Conservation (phyloP, 1,140 invertebrate species). For the Aradophagus sp. region DNA sequence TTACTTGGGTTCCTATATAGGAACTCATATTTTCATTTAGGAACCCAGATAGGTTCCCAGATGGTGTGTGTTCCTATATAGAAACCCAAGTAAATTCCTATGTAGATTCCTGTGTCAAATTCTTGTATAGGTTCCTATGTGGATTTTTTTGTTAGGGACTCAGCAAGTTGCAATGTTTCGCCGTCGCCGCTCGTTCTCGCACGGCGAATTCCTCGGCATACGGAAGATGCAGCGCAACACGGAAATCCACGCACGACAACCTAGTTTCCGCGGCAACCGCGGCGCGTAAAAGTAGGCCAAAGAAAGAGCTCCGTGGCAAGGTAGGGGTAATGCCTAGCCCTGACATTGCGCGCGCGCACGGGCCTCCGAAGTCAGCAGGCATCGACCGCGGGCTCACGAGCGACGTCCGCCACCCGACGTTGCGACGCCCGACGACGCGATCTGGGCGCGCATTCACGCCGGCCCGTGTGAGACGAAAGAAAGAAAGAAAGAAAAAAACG, state of each 20-base stretch:
- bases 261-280: constrained; percentile 45
- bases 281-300: constrained; percentile 63
- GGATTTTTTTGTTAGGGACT: no score
- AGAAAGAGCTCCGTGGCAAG: constrained; percentile 60
- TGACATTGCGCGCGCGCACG: constrained; percentile 70
- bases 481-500: no score
- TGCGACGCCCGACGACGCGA: constrained; percentile 46
- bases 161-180: constrained; percentile 14
- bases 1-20: no score
- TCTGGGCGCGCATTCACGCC: constrained; percentile 17
- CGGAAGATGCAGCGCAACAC: constrained; percentile 13
- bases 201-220: no score
- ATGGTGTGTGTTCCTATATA: no score
- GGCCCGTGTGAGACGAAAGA: no score
- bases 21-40: no score
- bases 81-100: no score
- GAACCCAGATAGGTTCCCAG: no score
- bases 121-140: no score
- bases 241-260: constrained; percentile 43
- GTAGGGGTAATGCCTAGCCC: constrained; percentile 57
- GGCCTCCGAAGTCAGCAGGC: constrained; percentile 29
- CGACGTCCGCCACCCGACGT: constrained; percentile 50
- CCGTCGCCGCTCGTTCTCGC: no score
- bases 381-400: constrained; percentile 64
- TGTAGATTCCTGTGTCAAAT: no score